Percentiles rank a stretch among this genome's conserved stretches.
phyloP scores from a whole-genome alignment of 92 coral and sea anemone genomes.

The Micromussa lordhowensis region DNA sequence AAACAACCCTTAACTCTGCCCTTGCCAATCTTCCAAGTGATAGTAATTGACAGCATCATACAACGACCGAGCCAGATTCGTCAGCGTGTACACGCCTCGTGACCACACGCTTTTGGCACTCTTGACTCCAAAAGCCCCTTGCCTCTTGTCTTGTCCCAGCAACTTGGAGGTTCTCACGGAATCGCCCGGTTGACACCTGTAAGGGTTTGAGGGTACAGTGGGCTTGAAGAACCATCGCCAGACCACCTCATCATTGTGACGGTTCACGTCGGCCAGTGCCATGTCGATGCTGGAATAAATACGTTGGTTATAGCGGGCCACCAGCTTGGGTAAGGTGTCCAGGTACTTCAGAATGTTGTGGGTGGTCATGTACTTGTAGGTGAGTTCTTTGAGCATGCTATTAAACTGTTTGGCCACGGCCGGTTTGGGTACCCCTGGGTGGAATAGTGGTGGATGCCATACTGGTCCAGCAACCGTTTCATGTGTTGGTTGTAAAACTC shows the following conservation, averaged over 20 bases:
- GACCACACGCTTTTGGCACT: too few relatives aligned
- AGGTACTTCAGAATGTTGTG: too few relatives aligned
- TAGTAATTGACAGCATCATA: too few relatives aligned
- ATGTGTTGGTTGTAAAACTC: too few relatives aligned
- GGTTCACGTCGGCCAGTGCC: neutral
- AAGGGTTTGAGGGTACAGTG: neutral
- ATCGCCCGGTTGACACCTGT: constrained; percentile 27
- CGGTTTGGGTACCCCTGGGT: constrained; percentile 32
- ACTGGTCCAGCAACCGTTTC: too few relatives aligned
- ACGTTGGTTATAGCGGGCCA: constrained; percentile 27
- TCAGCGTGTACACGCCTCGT: neutral
- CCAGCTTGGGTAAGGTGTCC: constrained; percentile 6
- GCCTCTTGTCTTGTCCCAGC: neutral
- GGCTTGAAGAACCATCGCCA: constrained; percentile 38
- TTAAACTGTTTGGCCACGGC: constrained; percentile 37
- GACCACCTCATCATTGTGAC: neutral
- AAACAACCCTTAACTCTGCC: neutral
- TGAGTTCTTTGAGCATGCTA: constrained; percentile 6
- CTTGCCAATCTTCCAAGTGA: neutral
- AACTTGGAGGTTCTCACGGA: constrained; percentile 14
- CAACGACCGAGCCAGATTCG: too few relatives aligned
- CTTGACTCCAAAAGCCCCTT: constrained; percentile 3
- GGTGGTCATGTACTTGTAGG: too few relatives aligned
- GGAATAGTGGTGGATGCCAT: constrained; percentile 26
- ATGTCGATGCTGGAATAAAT: too few relatives aligned